Evolutionary conservation across 2,888 invertebrate species (phyloP).

Genomic region (Apoda limacodes): DNA sequence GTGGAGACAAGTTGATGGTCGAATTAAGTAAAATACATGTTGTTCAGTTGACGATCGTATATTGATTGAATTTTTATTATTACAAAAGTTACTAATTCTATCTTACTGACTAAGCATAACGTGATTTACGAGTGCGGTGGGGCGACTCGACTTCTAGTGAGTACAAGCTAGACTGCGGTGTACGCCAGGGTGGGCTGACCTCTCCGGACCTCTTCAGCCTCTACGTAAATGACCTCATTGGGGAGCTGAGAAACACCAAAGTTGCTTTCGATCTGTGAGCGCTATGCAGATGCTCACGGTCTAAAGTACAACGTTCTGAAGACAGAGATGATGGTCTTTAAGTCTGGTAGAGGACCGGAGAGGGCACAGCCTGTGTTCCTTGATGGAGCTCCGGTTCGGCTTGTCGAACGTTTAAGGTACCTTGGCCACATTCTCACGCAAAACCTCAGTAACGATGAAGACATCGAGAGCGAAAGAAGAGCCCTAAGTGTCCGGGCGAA

Average conservation of each 20-base stretch:
- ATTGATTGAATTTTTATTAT: too few species aligned
- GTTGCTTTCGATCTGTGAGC: constrained; percentile 3
- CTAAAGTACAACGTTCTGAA: constrained; percentile 4
- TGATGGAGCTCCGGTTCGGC: neutral
- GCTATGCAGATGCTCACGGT: constrained; percentile 3
- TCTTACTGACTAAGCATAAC: too few species aligned
- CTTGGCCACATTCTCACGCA: constrained; percentile 4
- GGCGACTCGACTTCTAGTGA: constrained; percentile 6
- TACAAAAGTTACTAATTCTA: too few species aligned
- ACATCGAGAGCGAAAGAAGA: constrained; percentile 5
- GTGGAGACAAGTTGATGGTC: too few species aligned
- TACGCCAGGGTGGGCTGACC: constrained; percentile 16
- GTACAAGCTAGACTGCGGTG: constrained; percentile 18
- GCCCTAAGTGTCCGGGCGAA: constrained; percentile 1
- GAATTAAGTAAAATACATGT: too few species aligned
- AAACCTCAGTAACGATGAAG: neutral
- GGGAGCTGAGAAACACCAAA: neutral
- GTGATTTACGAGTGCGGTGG: constrained; percentile 22
- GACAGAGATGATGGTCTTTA: constrained; percentile 5
- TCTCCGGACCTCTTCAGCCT: neutral
- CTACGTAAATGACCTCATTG: neutral
- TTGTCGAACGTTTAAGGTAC: neutral
- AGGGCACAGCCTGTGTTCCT: neutral
- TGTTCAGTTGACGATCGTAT: too few species aligned
- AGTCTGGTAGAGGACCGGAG: neutral